These are phyloP conservation scores for Metellina segmentata DNA, from an alignment of 2,888 invertebrate genomes.

Conservation along the genomic window DNA sequence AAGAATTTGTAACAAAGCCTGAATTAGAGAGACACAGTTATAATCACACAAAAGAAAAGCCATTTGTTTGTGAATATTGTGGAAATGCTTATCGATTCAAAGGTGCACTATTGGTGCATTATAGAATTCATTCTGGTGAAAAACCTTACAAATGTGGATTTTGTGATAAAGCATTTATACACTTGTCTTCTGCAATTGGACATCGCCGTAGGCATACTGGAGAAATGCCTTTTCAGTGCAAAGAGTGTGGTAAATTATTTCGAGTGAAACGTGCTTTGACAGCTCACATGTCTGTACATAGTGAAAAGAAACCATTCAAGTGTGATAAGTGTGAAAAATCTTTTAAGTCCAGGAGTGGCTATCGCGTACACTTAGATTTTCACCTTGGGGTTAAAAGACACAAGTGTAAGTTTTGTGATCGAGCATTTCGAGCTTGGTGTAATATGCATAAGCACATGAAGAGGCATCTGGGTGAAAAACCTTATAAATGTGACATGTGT, in stretches of 20 bases:
- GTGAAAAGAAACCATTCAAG: constrained; percentile 72
- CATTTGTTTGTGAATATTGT: constrained; percentile 79
- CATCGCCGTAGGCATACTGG: constrained; percentile 78
- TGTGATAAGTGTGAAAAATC: constrained; percentile 77
- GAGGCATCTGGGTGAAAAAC: constrained; percentile 77
- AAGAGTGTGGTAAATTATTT: constrained; percentile 78
- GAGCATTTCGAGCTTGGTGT: constrained; percentile 76
- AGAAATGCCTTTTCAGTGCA: constrained; percentile 78
- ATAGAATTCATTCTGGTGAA: constrained; percentile 76
- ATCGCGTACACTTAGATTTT: constrained; percentile 76
- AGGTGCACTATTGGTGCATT: constrained; percentile 75
- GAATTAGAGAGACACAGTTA: constrained; percentile 78
- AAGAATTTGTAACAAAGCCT: constrained; percentile 77
- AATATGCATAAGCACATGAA: constrained; percentile 77
- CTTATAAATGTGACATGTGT: constrained; percentile 78
- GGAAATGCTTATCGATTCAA: constrained; percentile 79
- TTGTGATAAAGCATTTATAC: constrained; percentile 75
- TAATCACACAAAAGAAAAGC: constrained; percentile 78
- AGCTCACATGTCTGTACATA: constrained; percentile 77
- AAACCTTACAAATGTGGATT: constrained; percentile 76
- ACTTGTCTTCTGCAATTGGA: constrained; percentile 74
- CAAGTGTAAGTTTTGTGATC: constrained; percentile 75
- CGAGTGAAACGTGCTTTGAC: constrained; percentile 78
- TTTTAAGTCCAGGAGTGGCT: constrained; percentile 76
- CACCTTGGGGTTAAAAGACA: constrained; percentile 76